Evolutionary conservation across 1,140 invertebrate species (phyloP), one percentile per base, ranked within the genome.

Genomic region (Bombus cullumanus): DNA sequence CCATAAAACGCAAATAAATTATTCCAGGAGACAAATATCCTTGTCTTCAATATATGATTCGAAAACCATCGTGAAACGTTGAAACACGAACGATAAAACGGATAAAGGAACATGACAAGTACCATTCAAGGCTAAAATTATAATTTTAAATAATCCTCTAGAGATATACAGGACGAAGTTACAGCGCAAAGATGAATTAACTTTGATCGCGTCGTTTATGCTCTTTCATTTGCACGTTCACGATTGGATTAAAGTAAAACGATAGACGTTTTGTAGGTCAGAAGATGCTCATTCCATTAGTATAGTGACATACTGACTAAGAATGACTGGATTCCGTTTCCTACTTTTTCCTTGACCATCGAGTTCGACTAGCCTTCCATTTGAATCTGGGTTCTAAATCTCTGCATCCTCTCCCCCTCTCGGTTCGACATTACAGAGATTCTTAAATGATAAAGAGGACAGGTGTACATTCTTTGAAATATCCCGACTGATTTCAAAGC

Each of bases 91-190:
- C 12, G 28, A 57, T 28, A 57, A 78, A 78, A 53, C 15, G 9
- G 73, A 22, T n/a, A 72, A n/a, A 72, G 12, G n/a, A 59, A 53
- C 72, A 43, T 8, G 62, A 25, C 72, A 47, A 83, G n/a, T 66
- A 66, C 34, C 57, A 31, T n/a, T 37, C 81, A 77, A 83, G 81
- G 81, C 0, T 53, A 43, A 76, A 77, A 83, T 83, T 83, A 83
- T 78, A 83, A 77, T 83, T 78, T 83, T 64, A 78, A 83, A 78
- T 78, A 34, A 47, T 43, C 37, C 18, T 18, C 43, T 22, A 34
- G 12, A 22, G 3, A 2, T 25, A 53, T 62, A 12, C 15, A 66
- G 31, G 18, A 10, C 37, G 8, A 64, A 31, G 31, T 34, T 10
- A 28, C 72, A 18, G 13, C 18, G 62, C 25, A 4, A 53, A 39